Base-by-base conservation (phyloP, 2,797 vertebrate genomes). In the Lithobates pipiens region DNA sequence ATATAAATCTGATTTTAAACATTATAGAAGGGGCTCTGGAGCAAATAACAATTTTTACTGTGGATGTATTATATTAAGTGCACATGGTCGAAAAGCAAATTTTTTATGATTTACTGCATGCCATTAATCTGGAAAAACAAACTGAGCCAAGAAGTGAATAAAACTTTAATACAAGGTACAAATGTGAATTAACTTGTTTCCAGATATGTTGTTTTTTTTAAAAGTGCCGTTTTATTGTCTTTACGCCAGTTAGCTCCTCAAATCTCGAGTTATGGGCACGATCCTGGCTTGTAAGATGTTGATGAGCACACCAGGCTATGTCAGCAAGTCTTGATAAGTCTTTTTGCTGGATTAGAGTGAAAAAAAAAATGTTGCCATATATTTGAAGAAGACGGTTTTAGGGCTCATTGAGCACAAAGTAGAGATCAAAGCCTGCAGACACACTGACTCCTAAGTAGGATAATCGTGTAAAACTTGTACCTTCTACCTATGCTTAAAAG, bases 1-100 rank as follows among this genome's bases (percentile, higher is more conserved):
- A 71, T 82, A 77, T 77, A 74, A 86, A 77, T 73, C 68, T 27
- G 74, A 78, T 67, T 78, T 78, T 73, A 80, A 85, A 85, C 71
- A 75, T 80, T 78, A 69, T 74, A 74, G 75, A 68, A 79, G 73
- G 68, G 21, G 69, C 67, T 83, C 74, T 73, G 80, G 69, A 86
- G 68, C 32, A 67, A 82, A 77, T 29, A 67, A 73, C 42, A 15
- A 27, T 44, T 54, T 69, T 77, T 73, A 46, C 68, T 29, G 74
- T 73, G 80, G 61, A 86, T 76, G 69, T 23, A 78, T 77, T 86
- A 86, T 76, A 86, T 86, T 77, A 83, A 86, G 54, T 78, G 68
- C 80, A 83, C 21, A 83, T 86, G 80, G 50, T 32, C 21, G 76
- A 82, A 82, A 74, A 81, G 29, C n/a, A 39, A 42, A 63, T 71